Conservation (phyloP, 2,113 vertebrate genomes). For the Alouatta palliata region DNA sequence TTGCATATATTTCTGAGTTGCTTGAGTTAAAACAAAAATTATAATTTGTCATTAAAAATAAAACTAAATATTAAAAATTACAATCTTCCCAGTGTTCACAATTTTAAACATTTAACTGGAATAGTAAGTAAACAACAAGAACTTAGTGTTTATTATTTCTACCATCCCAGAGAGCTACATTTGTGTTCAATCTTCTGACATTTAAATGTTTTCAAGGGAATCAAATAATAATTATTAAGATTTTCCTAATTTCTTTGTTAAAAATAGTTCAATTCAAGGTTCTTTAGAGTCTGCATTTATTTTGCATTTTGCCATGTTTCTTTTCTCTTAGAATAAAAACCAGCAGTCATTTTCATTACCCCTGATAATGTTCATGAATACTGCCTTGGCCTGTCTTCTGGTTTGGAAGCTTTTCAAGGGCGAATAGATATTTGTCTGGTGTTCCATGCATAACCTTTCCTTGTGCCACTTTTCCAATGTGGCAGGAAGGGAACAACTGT, state of each 20-base stretch:
- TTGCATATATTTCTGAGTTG: neutral
- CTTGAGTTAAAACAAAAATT: neutral
- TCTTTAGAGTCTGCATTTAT: neutral
- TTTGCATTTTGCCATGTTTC: neutral
- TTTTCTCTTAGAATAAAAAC: constrained; percentile 4
- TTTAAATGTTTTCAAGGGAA: neutral
- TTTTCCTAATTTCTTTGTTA: neutral
- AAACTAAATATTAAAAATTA: constrained; percentile 37
- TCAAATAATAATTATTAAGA: neutral
- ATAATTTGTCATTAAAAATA: neutral
- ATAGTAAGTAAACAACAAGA: neutral
- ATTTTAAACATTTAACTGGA: neutral
- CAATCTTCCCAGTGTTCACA: neutral
- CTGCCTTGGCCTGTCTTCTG: neutral
- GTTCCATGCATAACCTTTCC: neutral
- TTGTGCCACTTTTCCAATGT: neutral
- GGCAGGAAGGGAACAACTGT: constrained; percentile 14
- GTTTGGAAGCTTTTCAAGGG: neutral
- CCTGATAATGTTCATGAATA: neutral
- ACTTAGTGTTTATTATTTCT: neutral
- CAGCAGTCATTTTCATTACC: neutral
- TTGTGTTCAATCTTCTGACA: neutral
- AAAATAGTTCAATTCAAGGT: constrained; percentile 16
- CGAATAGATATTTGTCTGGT: neutral
- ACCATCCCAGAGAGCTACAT: neutral